Evolutionary conservation across 2,888 invertebrate genomes (phyloP).

Genomic region (Drosophila quinaria): DNA sequence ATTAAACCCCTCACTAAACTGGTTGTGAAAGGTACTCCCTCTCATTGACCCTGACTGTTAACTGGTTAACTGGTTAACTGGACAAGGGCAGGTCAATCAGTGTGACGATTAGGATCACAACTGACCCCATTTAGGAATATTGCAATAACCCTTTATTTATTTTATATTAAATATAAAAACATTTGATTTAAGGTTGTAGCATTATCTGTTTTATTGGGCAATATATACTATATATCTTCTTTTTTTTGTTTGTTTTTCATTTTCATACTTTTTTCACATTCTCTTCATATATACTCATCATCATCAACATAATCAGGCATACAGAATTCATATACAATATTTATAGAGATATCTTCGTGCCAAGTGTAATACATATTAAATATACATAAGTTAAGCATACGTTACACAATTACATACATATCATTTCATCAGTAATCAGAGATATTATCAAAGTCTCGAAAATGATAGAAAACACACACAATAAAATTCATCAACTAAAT

Average conservation of each 20-base stretch:
- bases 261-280: conserved; percentile 48
- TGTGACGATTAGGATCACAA: conserved; percentile 44
- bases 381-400: conserved; percentile 53
- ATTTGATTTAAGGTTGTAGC: conserved; percentile 46
- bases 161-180: background rate
- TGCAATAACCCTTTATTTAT: background rate
- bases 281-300: conserved; percentile 30
- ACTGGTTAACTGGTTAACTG: conserved; percentile 8
- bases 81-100: conserved; percentile 46
- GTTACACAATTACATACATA: conserved; percentile 46
- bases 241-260: conserved; percentile 35
- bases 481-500: conserved; percentile 42
- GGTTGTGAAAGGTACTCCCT: conserved; percentile 54
- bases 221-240: conserved; percentile 44
- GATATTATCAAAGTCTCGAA: conserved; percentile 19
- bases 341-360: conserved; percentile 51
- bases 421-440: conserved; percentile 7
- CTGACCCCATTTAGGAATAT: conserved; percentile 37
- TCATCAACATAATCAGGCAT: conserved; percentile 65
- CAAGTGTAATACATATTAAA: conserved; percentile 64
- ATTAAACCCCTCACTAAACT: conserved; percentile 35
- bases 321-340: conserved; percentile 46
- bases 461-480: conserved; percentile 27
- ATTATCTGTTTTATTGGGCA: conserved; percentile 70
- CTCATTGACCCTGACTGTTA: conserved; percentile 45